These are phyloP conservation scores for Mimachlamys varia DNA, from an alignment of 2,888 invertebrate genomes.

Conservation along the genomic window DNA sequence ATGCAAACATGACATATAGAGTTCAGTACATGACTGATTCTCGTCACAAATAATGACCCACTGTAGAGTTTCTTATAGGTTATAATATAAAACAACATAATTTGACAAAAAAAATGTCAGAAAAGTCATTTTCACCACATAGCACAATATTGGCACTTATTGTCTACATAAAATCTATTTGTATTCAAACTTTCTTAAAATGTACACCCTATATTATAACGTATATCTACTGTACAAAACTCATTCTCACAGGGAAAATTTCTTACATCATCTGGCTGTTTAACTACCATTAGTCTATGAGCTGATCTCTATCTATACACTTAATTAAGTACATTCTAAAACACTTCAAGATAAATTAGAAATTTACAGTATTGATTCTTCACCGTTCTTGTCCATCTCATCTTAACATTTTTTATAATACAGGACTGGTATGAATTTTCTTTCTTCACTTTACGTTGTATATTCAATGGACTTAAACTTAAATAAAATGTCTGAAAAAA, in stretches of 20 bases:
- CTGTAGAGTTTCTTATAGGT: not conserved
- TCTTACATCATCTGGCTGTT: not conserved
- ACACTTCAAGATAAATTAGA: not conserved
- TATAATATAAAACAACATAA: slow-evolving; percentile 32
- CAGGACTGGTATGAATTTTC: no score
- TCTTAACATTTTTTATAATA: not conserved
- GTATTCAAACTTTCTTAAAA: not conserved
- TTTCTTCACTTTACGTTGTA: no score
- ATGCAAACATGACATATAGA: not conserved
- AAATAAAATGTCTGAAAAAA: no score
- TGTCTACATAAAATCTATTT: not conserved
- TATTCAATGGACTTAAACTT: no score
- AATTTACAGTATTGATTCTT: not conserved
- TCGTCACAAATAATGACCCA: not conserved
- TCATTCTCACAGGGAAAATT: not conserved
- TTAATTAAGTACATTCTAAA: not conserved
- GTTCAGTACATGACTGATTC: slow-evolving; percentile 15
- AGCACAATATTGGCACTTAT: slow-evolving; percentile 31
- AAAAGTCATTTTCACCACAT: not conserved
- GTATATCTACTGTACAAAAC: not conserved
- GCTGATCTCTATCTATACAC: not conserved
- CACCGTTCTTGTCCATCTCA: not conserved
- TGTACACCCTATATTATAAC: not conserved
- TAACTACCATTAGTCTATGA: not conserved
- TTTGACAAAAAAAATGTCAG: not conserved